A percentile compares a stretch with the other conserved stretches of the same genome.
Conservation (phyloP, 2,113 vertebrate genomes). For the Cyanoliseus patagonus region DNA sequence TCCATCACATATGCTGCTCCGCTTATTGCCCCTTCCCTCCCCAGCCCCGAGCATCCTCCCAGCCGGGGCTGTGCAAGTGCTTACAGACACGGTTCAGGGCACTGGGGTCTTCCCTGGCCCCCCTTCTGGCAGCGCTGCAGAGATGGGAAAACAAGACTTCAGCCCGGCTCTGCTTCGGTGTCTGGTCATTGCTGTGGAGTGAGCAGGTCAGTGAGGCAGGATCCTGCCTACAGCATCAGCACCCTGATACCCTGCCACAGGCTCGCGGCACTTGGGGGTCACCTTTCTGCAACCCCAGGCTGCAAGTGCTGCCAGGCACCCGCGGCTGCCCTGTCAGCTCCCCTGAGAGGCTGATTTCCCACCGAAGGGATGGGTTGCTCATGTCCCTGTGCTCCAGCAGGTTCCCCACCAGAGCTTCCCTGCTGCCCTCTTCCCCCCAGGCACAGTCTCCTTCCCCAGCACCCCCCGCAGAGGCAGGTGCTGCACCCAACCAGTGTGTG, state of each 20-base stretch:
- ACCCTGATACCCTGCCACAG: neutral
- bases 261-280: fast-evolving
- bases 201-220: fast-evolving
- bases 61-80: neutral
- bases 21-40: neutral
- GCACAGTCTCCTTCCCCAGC: neutral
- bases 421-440: neutral
- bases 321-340: fast-evolving
- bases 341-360: neutral
- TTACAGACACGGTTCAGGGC: neutral
- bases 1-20: neutral
- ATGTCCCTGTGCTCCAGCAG: neutral
- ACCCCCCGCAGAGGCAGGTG: fast-evolving
- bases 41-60: neutral
- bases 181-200: fast-evolving
- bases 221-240: neutral
- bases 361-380: neutral
- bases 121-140: fast-evolving
- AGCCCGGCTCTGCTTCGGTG: fast-evolving
- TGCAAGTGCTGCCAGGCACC: neutral
- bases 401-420: neutral
- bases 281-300: too few relatives aligned
- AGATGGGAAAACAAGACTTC: neutral
- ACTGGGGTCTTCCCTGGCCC: neutral
- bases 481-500: neutral